phyloP scores from a whole-genome alignment of 1,140 invertebrate species.

The Cydia amplana region DNA sequence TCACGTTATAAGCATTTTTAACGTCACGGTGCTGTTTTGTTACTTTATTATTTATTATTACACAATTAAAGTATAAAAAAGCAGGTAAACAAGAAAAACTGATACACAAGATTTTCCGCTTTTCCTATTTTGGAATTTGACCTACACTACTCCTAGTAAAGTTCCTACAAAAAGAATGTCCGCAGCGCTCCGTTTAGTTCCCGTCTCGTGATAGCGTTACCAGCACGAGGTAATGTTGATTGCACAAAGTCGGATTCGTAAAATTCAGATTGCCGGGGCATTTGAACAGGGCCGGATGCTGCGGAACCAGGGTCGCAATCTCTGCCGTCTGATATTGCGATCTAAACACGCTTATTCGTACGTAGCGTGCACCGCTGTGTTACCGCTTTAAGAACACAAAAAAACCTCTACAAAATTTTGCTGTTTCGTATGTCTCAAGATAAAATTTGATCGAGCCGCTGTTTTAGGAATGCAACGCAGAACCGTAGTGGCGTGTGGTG shows the following conservation, averaged over 20 bases:
- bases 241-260: conserved; percentile 20
- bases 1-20: no score
- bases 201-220: conserved; percentile 4
- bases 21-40: background rate
- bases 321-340: no score
- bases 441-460: background rate
- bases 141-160: background rate
- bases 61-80: background rate
- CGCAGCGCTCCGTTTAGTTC: conserved; percentile 8
- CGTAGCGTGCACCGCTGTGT: no score
- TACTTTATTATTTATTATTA: background rate
- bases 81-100: background rate
- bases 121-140: background rate
- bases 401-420: background rate
- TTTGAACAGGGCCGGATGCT: background rate
- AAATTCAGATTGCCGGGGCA: conserved; percentile 6
- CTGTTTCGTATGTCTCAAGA: background rate
- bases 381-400: background rate
- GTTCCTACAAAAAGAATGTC: background rate
- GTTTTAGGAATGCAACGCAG: no score
- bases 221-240: conserved; percentile 21
- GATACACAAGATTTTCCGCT: background rate
- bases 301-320: background rate
- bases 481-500: no score
- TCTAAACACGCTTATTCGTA: no score